Evolutionary conservation across 2,888 invertebrate genomes (phyloP), one percentile per base, ranked within the genome.

Genomic region (Troilus luridus): DNA sequence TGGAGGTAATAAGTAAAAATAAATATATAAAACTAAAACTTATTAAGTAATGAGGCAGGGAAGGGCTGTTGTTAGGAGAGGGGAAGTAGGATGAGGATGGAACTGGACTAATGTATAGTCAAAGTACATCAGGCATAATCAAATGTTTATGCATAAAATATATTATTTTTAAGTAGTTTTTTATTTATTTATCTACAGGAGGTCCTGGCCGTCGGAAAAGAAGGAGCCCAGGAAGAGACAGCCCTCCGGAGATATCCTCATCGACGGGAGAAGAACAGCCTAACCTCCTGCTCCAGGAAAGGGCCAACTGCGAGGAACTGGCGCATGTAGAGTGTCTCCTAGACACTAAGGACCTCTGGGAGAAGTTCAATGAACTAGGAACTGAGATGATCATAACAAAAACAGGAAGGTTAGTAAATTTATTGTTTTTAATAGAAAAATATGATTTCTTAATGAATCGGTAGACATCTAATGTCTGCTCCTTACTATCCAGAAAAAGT

Each of bases 331-430:
- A 96, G 93, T 97, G 97, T 93, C 96, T 96, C 92, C 95, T 97
- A 93, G 97, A 97, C 94, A 97, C 97, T 92, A 97, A 97, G 94
- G 97, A 97, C 92, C 95, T 97, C 91, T 97, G 97, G 97, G 96
- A 97, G 94, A 97, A 97, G 94, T 97, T 97, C 94, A 95, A 96
- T 94, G 96, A 96, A 93, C 95, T 97, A 92, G 97, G 97, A 62
- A 97, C 97, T 2, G 97, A 97, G 94, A 97, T 97, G 97, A 97
- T 97, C 94, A 97, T 97, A 94, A 97, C 97, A 19, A 97, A 97
- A 94, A 97, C 97, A 92, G 97, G 97, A 94, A 95, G 97, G 97
- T 97, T 94, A 91, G 92, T 62, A 62, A 62, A 21, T 62, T 19
- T 21, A 62, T 21, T 21, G 19, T 62, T 41, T 41, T 41, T 41